Percentiles rank a stretch among this genome's conserved stretches.
phyloP scores from a whole-genome alignment of 2,113 vertebrate species.

The Lophius piscatorius region DNA sequence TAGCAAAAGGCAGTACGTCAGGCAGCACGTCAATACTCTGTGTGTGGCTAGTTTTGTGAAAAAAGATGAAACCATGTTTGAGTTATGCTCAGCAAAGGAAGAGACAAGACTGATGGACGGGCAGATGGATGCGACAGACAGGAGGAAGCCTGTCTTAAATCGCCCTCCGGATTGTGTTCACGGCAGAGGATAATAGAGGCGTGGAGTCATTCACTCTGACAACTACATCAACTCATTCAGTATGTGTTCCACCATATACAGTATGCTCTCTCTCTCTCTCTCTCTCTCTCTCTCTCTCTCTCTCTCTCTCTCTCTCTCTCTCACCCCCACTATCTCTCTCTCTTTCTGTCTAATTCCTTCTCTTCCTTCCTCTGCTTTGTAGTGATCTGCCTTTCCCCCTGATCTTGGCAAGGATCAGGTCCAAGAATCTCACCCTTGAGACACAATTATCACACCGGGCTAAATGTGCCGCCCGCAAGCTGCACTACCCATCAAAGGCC shows the following conservation, averaged over 20 bases:
- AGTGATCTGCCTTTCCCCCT: conserved; percentile 52
- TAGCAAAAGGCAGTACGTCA: no score
- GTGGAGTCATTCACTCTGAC: conserved; percentile 4
- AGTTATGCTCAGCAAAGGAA: no score
- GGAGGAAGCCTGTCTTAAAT: no score
- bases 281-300: conserved; percentile 4
- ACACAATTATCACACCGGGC: conserved; percentile 74
- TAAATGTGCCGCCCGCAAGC: conserved; percentile 69
- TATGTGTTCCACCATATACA: neutral
- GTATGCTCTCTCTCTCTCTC: conserved; percentile 1
- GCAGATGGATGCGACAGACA: no score
- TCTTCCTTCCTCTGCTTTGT: conserved; percentile 49
- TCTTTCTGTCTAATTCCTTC: conserved; percentile 23
- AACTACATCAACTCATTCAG: conserved; percentile 13
- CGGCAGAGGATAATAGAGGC: neutral
- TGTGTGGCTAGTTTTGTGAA: no score
- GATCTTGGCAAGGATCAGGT: conserved; percentile 65
- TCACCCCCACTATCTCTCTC: conserved; percentile 2
- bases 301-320: conserved; percentile 32
- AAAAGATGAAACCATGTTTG: no score
- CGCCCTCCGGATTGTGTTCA: no score
- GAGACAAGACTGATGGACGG: no score
- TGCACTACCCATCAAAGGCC: conserved; percentile 62
- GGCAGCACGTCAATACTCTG: no score
- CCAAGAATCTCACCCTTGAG: conserved; percentile 67